Conservation (phyloP, 2,888 invertebrate genomes). For the Acleris cristana region DNA sequence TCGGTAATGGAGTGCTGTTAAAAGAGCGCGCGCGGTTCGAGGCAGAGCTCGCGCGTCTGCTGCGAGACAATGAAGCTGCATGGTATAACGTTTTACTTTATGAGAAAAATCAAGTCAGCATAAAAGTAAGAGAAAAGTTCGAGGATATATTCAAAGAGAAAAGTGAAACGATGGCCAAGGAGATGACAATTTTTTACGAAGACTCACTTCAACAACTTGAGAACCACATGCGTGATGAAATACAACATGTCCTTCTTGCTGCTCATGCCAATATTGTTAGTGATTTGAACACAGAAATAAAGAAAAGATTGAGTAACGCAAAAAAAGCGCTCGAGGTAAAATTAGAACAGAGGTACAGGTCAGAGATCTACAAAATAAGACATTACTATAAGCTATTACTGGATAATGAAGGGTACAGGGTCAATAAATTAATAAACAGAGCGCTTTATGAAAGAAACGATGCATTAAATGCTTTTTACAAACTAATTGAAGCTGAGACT, state of each 20-base stretch:
- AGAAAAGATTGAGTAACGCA: constrained; percentile 60
- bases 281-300: constrained; percentile 63
- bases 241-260: constrained; percentile 53
- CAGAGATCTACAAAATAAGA: constrained; percentile 63
- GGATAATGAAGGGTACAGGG: constrained; percentile 59
- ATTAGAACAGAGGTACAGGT: constrained; percentile 55
- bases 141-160: constrained; percentile 59
- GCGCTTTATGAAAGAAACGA: constrained; percentile 66
- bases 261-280: constrained; percentile 60
- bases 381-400: constrained; percentile 68
- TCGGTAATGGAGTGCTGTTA: constrained; percentile 63
- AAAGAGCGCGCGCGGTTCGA: constrained; percentile 57
- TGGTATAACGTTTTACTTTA: constrained; percentile 65
- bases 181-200: constrained; percentile 67
- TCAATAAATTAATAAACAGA: constrained; percentile 56
- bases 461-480: constrained; percentile 64
- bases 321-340: constrained; percentile 52
- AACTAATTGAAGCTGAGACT: constrained; percentile 65
- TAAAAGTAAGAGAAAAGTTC: constrained; percentile 59
- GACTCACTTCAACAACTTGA: constrained; percentile 66
- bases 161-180: constrained; percentile 61
- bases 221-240: constrained; percentile 59
- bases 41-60: constrained; percentile 48
- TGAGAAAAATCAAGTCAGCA: constrained; percentile 56
- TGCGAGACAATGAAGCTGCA: constrained; percentile 65